Percentiles rank a stretch among this genome's conserved stretches.
Evolutionary conservation across 2,888 invertebrate genomes (phyloP).

Genomic region (Mycalesis mineus): DNA sequence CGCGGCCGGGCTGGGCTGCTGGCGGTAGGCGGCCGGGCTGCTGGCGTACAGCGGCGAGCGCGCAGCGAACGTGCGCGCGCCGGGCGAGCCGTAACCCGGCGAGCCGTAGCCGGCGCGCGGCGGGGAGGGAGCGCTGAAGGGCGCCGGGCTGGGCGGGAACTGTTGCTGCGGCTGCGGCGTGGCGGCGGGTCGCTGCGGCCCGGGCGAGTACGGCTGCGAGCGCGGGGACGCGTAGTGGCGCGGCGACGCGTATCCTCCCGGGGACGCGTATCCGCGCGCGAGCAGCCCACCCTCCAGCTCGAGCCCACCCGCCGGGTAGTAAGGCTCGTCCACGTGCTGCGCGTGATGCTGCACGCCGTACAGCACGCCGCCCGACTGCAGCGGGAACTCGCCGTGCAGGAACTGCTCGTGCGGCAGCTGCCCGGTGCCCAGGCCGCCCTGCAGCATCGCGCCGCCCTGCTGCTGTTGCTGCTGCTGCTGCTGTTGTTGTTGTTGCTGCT

Average conservation of each 20-base stretch:
- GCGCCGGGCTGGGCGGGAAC: constrained; percentile 57
- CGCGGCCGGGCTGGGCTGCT: constrained; percentile 44
- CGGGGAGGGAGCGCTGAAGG: constrained; percentile 35
- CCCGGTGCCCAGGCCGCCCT: constrained; percentile 40
- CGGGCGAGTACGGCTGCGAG: constrained; percentile 62
- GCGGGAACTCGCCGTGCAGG: constrained; percentile 46
- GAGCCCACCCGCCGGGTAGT: constrained; percentile 43
- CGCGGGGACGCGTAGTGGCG: constrained; percentile 66
- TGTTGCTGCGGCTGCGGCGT: constrained; percentile 64
- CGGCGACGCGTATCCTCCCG: constrained; percentile 45
- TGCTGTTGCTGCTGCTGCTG: constrained; percentile 35
- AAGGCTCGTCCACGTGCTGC: constrained; percentile 44
- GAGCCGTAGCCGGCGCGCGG: constrained; percentile 35
- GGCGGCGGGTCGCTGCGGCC: constrained; percentile 45
- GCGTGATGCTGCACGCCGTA: constrained; percentile 47
- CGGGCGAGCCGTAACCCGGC: constrained; percentile 30
- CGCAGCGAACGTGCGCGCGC: constrained; percentile 44
- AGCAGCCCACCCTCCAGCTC: constrained; percentile 33
- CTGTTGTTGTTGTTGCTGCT: constrained; percentile 56
- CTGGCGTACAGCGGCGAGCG: constrained; percentile 47
- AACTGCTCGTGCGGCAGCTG: constrained; percentile 46
- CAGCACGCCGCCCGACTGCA: constrained; percentile 40
- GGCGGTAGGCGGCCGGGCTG: constrained; percentile 40
- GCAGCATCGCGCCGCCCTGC: constrained; percentile 41
- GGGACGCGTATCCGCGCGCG: constrained; percentile 33